phyloP scores from a whole-genome alignment of 2,797 vertebrate genomes.

The Australoheros facetus region DNA sequence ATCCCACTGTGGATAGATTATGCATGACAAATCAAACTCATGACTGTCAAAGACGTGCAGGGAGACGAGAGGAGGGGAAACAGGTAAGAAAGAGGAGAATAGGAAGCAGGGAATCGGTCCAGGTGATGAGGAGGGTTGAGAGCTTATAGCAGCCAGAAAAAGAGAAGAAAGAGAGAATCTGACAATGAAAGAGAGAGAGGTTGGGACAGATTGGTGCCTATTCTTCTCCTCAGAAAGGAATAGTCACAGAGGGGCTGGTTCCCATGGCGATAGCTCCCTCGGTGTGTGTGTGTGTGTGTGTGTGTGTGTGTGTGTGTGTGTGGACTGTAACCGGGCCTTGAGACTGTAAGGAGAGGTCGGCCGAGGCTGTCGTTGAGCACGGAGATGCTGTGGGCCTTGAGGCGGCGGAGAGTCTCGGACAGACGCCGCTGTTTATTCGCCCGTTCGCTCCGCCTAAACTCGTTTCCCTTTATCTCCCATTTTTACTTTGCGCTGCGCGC shows the following conservation, averaged over 20 bases:
- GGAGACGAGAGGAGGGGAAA: slow-evolving; percentile 2
- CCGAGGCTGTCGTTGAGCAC: slow-evolving; percentile 31
- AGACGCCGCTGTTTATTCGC: slow-evolving; percentile 32
- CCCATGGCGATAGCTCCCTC: slow-evolving; percentile 83
- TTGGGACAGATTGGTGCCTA: slow-evolving; percentile 78
- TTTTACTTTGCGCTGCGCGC: background rate
- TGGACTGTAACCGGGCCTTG: slow-evolving; percentile 45
- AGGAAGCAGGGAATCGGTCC: background rate
- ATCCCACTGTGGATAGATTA: slow-evolving; percentile 49
- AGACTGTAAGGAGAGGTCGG: slow-evolving; percentile 54
- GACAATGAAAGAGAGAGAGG: slow-evolving; percentile 61
- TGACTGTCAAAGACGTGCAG: slow-evolving; percentile 27
- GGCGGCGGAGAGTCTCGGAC: slow-evolving; percentile 38
- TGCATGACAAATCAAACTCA: slow-evolving; percentile 48
- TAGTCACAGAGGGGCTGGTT: slow-evolving; percentile 81
- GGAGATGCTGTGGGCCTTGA: slow-evolving; percentile 55
- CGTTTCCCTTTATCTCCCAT: slow-evolving; percentile 11
- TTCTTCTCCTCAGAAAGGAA: slow-evolving; percentile 80
- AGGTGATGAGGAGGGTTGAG: slow-evolving; percentile 32
- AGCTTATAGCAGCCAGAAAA: slow-evolving; percentile 22
- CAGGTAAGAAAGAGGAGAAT: slow-evolving; percentile 20
- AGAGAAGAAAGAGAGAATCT: slow-evolving; percentile 42
- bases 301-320: slow-evolving; percentile 17
- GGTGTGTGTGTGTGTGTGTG: slow-evolving; percentile 33
- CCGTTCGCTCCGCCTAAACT: slow-evolving; percentile 19